These are phyloP conservation scores for Ctenopoma kingsleyae DNA, from an alignment of 2,797 vertebrate species.

Conservation along the genomic window DNA sequence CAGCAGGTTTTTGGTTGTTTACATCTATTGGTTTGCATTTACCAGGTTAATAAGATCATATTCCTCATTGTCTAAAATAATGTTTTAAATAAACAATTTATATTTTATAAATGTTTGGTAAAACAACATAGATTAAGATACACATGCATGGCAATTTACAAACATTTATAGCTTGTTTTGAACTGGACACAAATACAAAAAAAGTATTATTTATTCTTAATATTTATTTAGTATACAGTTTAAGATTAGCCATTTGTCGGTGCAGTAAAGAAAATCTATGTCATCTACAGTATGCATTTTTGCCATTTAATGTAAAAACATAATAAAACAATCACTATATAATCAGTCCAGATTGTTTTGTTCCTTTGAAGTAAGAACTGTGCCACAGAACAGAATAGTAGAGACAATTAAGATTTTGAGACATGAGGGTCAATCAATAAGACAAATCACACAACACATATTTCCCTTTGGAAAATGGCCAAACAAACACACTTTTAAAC, in stretches of 20 bases:
- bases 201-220: conserved; percentile 10
- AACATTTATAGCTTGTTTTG: conserved; percentile 35
- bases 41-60: conserved; percentile 11
- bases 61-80: background rate
- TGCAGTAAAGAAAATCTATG: conserved; percentile 28
- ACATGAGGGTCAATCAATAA: conserved; percentile 78
- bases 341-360: conserved; percentile 58
- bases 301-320: conserved; percentile 47
- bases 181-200: conserved; percentile 42
- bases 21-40: conserved; percentile 17
- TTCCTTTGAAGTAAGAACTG: conserved; percentile 76
- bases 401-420: conserved; percentile 70
- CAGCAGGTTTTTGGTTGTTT: conserved; percentile 42
- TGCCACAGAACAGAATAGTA: conserved; percentile 69
- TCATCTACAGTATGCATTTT: conserved; percentile 39
- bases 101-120: background rate
- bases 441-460: conserved; percentile 81
- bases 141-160: conserved; percentile 19
- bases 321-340: conserved; percentile 52
- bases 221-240: conserved; percentile 28
- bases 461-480: conserved; percentile 82
- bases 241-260: conserved; percentile 32
- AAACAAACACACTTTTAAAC: conserved; percentile 85
- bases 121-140: background rate
- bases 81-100: background rate